Base-by-base conservation (phyloP, 2,888 invertebrate genomes). In the Oscheius sp. region DNA sequence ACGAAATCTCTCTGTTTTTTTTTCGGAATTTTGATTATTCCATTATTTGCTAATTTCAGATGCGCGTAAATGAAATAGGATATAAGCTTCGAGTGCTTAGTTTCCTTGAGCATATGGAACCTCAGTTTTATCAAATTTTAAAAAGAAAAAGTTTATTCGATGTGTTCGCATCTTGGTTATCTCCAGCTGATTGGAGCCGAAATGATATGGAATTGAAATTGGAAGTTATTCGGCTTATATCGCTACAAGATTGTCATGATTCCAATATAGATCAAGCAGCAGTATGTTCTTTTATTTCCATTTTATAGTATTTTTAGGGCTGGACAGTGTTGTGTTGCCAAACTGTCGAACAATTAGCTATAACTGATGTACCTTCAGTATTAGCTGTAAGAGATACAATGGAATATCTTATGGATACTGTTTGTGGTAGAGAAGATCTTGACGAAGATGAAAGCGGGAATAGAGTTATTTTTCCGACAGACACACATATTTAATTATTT, bases 151-250 rank as follows among this genome's bases (percentile, higher is more conserved):
- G 53, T 61, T 18, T 71, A 12, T 71, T 35, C 21, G 53, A 71
- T 29, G 63, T 71, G 12, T 63, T 71, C 21, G 43, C 52, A 7
- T 52, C 52, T 5, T 71, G 71, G 71, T 49, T 71, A n/a, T 55
- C 53, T 1, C 45, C 71, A 3, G n/a, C 49, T 29, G 63, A 63
- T 49, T 71, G 71, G 71, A 46, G 49, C n/a, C 23, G 49, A 18
- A 45, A 61, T 18, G 63, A 71, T 41, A 52, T 71, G 71, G 63
- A 71, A 12, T 52, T 71, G 29, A 71, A 71, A 41, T 18, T 71
- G 18, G 71, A 59, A 18, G 61, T 71, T 27, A n/a, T 71, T 16
- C 59, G 63, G 7, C 41, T 71, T 13, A 43, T 71, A 6, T 61
- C 61, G 9, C 29, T n/a, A 18, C 43, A 61, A 61, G 61, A 53